phyloP scores from a whole-genome alignment of 1,140 invertebrate genomes.

The Papilio polyxenes region DNA sequence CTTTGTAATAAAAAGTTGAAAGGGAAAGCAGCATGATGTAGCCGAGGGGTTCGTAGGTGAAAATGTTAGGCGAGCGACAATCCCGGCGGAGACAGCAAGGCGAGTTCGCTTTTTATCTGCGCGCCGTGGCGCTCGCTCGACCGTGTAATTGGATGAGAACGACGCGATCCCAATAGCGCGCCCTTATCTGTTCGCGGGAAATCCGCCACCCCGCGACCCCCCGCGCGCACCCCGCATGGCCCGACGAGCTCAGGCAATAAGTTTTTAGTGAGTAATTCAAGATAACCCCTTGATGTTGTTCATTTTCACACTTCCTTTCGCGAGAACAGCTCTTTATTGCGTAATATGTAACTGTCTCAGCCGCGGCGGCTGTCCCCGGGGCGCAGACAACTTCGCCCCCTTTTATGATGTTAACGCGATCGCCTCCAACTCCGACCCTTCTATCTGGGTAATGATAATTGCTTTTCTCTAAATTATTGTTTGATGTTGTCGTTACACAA shows the following conservation, averaged over 20 bases:
- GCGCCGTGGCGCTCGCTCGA: conserved; percentile 70
- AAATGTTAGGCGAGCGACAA: conserved; percentile 76
- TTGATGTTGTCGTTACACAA: conserved; percentile 74
- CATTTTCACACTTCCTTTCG: conserved; percentile 81
- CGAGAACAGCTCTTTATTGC: conserved; percentile 80
- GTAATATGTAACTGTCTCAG: conserved; percentile 79
- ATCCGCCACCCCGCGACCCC: conserved; percentile 60
- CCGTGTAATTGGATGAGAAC: conserved; percentile 81
- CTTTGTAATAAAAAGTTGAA: conserved; percentile 37
- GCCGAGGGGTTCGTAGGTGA: conserved; percentile 67
- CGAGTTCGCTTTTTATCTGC: conserved; percentile 74
- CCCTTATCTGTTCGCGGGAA: conserved; percentile 79
- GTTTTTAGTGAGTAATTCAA: conserved; percentile 81
- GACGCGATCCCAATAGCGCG: conserved; percentile 78
- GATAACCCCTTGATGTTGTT: conserved; percentile 81
- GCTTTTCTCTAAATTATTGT: conserved; percentile 80
- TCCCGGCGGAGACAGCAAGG: conserved; percentile 75
- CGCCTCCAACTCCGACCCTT: conserved; percentile 72
- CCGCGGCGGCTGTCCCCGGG: conserved; percentile 74
- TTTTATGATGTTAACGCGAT: conserved; percentile 79
- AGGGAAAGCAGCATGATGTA: conserved; percentile 42
- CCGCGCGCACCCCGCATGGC: conserved; percentile 46
- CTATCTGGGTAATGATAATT: conserved; percentile 79
- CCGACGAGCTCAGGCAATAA: conserved; percentile 69
- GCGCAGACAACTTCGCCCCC: conserved; percentile 73